Evolutionary conservation across 1,140 invertebrate genomes (phyloP), one percentile per base, ranked within the genome.

Genomic region (Arion vulgaris): DNA sequence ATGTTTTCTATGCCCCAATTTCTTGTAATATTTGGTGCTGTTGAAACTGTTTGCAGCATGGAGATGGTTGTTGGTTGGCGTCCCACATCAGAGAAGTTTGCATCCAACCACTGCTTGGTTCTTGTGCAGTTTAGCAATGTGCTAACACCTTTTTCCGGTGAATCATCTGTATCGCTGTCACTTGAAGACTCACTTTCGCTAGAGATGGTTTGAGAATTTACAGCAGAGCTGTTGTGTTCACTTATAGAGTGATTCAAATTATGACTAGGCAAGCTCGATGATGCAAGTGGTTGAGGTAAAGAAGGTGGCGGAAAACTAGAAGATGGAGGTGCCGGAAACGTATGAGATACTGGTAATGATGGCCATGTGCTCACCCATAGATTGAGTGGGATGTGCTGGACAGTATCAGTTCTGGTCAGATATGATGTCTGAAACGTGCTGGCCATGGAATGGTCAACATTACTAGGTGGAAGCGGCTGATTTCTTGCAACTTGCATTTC

Each of bases 281-380:
- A n/a, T 11, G 76, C 39, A 51, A n/a, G 15, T 66, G 77, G 2
- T 11, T 4, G 32, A 41, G 53, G 34, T 26, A 57, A 23, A 9
- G 78, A 39, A 34, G 80, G 36, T 39, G 51, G 32, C 4, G 26
- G 19, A 5, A 73, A 57, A n/a, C 34, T 38, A 26, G 39, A 26
- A 53, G 80, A 36, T 13, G 80, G 71, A 36, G 69, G 69, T 49
- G 78, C 53, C 45, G 68, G 78, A 45, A 49, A 80, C 57, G 69
- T 81, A 28, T 68, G 80, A 73, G 80, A 34, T 1, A 53, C 62
- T 11, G 69, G 51, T 28, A 81, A 19, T n/a, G 80, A 26, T 26
- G 80, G 80, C 80, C 80, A 81, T 4, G 80, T 39, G 36, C 69
- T 81, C 11, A 81, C 80, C 80, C 80, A 81, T 19, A 81, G 19